Evolutionary conservation across 2,113 vertebrate species (phyloP), one percentile per base, ranked within the genome.

Genomic region (Catharus bicknelli): DNA sequence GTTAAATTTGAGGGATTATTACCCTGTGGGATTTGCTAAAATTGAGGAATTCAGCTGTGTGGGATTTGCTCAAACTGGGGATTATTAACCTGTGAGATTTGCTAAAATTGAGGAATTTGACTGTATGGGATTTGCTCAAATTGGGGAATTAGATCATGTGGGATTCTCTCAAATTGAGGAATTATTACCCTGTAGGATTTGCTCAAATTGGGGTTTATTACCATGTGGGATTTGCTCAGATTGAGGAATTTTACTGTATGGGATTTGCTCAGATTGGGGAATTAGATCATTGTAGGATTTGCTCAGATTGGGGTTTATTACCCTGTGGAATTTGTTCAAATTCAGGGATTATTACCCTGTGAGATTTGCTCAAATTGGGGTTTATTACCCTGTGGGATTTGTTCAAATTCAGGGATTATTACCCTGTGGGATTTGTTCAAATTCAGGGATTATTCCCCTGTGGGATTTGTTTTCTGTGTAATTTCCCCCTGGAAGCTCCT

Each of bases 321-420:
- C 14, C 6, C 1, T 36, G n/a, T 59, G 57, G 66, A 45, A 11
- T 50, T 36, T 50, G n/a, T 43, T 55, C 61, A 40, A 27, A 9
- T 0, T 4, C 34, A 20, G 14, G 17, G 70, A 7, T 27, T 7
- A 13, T 20, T 7, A 13, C 59, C 11, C 1, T 13, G 12, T 36
- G 26, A 42, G 11, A 18, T 51, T 43, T 47, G 25, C 17, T 40
- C 25, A 29, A 1, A 3, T 13, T 61, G 16, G 36, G 36, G 5
- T 38, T 61, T 11, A 13, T 17, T 15, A 32, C 55, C 9, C 2
- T 21, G 21, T 36, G n/a, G 47, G 11, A 15, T 50, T 43, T 45
- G 34, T 50, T 55, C 45, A 34, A 12, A 34, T 40, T 40, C n/a
- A 10, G 38, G 38, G 38, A 10, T 40, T 40, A 40, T 40, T 40